Evolutionary conservation across 2,888 invertebrate genomes (phyloP).

Genomic region (Dryadula phaetusa): DNA sequence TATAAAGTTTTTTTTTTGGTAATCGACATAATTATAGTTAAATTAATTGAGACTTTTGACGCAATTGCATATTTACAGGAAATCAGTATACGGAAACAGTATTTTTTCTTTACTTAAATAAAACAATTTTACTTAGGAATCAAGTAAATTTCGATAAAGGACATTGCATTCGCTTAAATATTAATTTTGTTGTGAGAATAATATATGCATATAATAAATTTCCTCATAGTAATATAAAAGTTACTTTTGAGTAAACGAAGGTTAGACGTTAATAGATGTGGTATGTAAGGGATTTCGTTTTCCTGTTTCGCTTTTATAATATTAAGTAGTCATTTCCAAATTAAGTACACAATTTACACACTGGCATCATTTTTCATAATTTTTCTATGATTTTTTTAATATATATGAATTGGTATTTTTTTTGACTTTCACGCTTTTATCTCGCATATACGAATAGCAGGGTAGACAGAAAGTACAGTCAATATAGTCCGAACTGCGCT

Average conservation of each 20-base stretch:
- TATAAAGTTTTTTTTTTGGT: not conserved
- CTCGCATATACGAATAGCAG: too few species aligned
- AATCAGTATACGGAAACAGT: not conserved
- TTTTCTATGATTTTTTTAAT: too few species aligned
- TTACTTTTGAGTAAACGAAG: not conserved
- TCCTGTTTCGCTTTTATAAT: not conserved
- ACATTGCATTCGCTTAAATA: not conserved
- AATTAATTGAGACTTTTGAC: not conserved
- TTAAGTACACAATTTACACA: too few species aligned
- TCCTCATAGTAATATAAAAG: not conserved
- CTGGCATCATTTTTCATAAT: too few species aligned
- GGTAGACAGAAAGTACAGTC: too few species aligned
- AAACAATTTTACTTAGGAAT: not conserved
- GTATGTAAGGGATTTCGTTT: not conserved
- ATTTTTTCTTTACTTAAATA: not conserved
- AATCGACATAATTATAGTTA: not conserved
- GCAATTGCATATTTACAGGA: not conserved
- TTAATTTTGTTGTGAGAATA: not conserved
- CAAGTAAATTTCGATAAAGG: conserved; percentile 1
- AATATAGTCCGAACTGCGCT: too few species aligned
- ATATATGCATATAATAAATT: not conserved
- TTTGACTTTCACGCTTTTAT: too few species aligned
- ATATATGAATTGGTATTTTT: too few species aligned
- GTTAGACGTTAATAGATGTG: too few species aligned
- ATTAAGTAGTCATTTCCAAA: too few species aligned